phyloP scores from a whole-genome alignment of 2,113 vertebrate genomes.

The Cephalopterus ornatus region DNA sequence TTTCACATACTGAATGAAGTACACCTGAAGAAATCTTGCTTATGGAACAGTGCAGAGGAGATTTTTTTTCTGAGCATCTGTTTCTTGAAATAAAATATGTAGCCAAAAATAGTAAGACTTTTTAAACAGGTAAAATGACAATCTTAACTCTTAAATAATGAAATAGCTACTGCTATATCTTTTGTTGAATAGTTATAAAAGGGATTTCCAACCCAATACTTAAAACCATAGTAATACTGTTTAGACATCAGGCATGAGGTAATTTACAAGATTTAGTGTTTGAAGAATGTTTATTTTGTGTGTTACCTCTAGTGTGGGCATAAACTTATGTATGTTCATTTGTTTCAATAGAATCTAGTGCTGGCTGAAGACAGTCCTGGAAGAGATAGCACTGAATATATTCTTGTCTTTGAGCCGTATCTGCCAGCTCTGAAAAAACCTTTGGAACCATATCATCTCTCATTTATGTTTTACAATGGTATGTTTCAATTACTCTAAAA shows the following conservation, averaged over 20 bases:
- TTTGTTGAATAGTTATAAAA: background rate
- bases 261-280: background rate
- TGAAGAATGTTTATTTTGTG: background rate
- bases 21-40: background rate
- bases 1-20: background rate
- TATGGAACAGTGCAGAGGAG: background rate
- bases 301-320: background rate
- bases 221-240: background rate
- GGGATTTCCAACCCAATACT: background rate
- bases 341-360: constrained; percentile 78
- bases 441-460: constrained; percentile 80
- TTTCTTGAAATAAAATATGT: background rate
- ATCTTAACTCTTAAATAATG: background rate
- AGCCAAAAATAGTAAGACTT: background rate
- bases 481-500: constrained; percentile 39
- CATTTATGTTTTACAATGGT: constrained; percentile 93
- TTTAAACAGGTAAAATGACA: background rate
- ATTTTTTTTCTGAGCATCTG: background rate
- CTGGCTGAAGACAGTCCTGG: constrained; percentile 91
- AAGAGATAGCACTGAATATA: constrained; percentile 80
- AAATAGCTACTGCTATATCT: background rate
- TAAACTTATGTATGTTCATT: background rate
- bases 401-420: constrained; percentile 81
- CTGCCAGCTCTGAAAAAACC: constrained; percentile 37
- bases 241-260: background rate